Evolutionary conservation across 2,113 vertebrate genomes (phyloP).

Genomic region (Phylloscopus whistleri): DNA sequence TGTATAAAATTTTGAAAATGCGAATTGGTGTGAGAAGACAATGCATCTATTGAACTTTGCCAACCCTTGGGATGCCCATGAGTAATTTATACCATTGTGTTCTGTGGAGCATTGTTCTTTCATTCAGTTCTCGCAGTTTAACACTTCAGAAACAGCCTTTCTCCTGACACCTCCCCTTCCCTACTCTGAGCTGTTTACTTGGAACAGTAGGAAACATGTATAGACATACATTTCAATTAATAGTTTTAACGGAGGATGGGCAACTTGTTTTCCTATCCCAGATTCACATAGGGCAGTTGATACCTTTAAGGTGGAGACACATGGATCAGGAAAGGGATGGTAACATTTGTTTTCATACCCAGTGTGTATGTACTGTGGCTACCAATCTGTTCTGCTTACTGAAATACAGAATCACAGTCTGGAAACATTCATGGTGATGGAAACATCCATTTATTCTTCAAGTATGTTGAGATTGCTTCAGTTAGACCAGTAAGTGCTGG

Average conservation of each 20-base stretch:
- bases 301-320: not conserved
- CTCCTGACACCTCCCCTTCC: not conserved
- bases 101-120: slow-evolving; percentile 61
- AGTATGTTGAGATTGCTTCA: not conserved
- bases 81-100: slow-evolving; percentile 63
- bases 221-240: not conserved
- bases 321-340: not conserved
- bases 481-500: not conserved
- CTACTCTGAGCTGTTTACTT: not conserved
- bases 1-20: not conserved
- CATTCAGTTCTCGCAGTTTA: not conserved
- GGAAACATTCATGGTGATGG: not conserved
- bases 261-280: not conserved
- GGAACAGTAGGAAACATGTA: not conserved
- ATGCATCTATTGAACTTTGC: not conserved
- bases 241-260: not conserved
- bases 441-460: not conserved
- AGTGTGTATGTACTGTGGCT: not conserved
- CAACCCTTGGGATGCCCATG: slow-evolving; percentile 22
- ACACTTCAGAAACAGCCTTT: slow-evolving; percentile 19
- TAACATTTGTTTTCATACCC: not conserved
- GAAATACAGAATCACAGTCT: not conserved
- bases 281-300: accelerated
- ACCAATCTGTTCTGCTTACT: not conserved
- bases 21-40: slow-evolving; percentile 34